A percentile compares a stretch with the other conserved stretches of the same genome.
Evolutionary conservation across 2,797 vertebrate species (phyloP).

Genomic region (Monodelphis domestica): DNA sequence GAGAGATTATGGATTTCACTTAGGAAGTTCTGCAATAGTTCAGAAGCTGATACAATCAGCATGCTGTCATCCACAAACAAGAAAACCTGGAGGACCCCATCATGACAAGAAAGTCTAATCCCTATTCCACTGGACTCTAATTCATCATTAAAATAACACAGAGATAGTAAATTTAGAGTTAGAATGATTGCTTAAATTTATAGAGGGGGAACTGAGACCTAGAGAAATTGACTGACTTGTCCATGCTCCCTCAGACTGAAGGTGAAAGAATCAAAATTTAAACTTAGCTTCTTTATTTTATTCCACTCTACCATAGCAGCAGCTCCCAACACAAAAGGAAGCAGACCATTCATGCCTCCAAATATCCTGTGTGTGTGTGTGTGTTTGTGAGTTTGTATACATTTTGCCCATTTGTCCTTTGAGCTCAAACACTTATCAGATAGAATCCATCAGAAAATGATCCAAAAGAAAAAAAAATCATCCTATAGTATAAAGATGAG

Average conservation of each 20-base stretch:
- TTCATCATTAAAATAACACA: constrained; percentile 81
- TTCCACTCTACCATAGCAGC: constrained; percentile 55
- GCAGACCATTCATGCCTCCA: constrained; percentile 79
- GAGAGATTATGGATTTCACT: background rate
- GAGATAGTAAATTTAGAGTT: background rate
- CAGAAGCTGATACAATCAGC: background rate
- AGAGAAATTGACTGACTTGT: background rate
- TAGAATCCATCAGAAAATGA: constrained; percentile 63
- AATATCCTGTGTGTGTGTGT: constrained; percentile 56
- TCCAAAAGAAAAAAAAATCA: constrained; percentile 22
- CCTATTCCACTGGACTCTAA: constrained; percentile 59
- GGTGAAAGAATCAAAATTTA: background rate
- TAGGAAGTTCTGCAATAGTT: background rate
- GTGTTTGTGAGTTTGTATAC: constrained; percentile 58
- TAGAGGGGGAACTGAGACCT: background rate
- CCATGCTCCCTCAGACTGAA: background rate
- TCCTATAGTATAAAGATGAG: constrained; percentile 33
- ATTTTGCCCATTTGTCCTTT: constrained; percentile 68
- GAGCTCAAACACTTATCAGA: constrained; percentile 32
- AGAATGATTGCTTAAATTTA: background rate
- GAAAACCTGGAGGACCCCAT: background rate
- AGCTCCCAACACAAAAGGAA: constrained; percentile 75
- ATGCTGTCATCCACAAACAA: background rate
- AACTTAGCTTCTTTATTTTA: background rate
- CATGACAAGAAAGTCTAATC: background rate